Percentiles rank a stretch among this genome's conserved stretches.
Evolutionary conservation across 2,113 vertebrate species (phyloP).

Genomic region (Camelus dromedarius): DNA sequence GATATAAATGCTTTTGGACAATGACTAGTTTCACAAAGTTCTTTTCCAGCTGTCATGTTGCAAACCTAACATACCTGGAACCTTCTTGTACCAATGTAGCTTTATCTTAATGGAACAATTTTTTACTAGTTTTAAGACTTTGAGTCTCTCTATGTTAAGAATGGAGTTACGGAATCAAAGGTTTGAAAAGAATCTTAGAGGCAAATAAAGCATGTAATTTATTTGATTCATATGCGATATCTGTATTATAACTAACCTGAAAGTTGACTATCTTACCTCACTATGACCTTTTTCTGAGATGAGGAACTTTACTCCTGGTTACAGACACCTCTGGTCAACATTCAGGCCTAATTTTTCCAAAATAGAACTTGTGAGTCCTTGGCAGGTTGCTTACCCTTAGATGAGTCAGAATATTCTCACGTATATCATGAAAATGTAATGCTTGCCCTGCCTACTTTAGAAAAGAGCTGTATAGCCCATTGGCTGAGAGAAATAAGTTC

Average conservation of each 20-base stretch:
- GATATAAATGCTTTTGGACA: slow-evolving; percentile 38
- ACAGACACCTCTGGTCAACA: background rate
- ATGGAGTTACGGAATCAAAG: background rate
- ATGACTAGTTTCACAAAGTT: slow-evolving; percentile 22
- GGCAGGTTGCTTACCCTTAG: background rate
- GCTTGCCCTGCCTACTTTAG: background rate
- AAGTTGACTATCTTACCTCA: background rate
- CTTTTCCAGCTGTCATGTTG: slow-evolving; percentile 1
- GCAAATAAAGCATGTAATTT: background rate
- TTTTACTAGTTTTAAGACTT: background rate
- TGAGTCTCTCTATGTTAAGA: background rate
- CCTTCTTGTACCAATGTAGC: background rate
- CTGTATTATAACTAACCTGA: background rate
- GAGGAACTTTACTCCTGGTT: background rate
- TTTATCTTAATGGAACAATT: slow-evolving; percentile 18
- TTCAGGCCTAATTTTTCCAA: slow-evolving; percentile 19
- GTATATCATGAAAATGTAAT: background rate
- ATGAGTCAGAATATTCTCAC: background rate
- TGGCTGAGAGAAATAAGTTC: background rate
- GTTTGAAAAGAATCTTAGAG: background rate
- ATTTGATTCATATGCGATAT: background rate
- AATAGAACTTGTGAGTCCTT: background rate
- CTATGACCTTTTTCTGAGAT: background rate
- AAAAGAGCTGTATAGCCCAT: background rate
- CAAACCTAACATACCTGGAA: background rate